Base-by-base conservation (phyloP, 2,113 vertebrate genomes). In the Chascanopsetta lugubris region DNA sequence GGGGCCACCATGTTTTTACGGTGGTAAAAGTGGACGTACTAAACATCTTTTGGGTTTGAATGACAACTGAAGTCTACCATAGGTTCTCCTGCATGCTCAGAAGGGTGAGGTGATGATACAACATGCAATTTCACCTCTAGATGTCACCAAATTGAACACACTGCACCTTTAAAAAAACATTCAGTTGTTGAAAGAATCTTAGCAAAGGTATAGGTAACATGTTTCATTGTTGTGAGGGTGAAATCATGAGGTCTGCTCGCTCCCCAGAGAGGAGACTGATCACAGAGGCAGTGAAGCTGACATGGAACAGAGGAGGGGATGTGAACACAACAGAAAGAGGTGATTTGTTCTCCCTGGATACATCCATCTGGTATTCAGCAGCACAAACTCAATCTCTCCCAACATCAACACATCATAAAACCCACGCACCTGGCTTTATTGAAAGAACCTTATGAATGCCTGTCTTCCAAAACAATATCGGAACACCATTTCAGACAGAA, bases 361-460 rank as follows among this genome's bases (percentile, higher is more conserved):
- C 85, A 89, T 89, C 86, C 89, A 90, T 92, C 91, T 90, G 89
- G 85, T 88, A 89, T 92, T 91, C 91, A 90, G 88, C 74, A 77
- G 82, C 77, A 82, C 84, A 88, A 86, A 90, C 88, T 88, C 90
- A 91, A 93, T 92, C 86, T 92, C 87, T 85, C 75, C 84, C 74
- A 86, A 88, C 88, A 90, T 92, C 91, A 91, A 88, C 91, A 92
- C 90, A 90, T 92, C 86, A 91, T 90, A 90, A n/a, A 90, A 89
- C 74, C 89, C 71, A 87, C 83, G 82, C 89, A 88, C 84, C 89
- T 87, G 87, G 81, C 86, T 87, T 89, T 91, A 92, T 92, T 91
- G 89, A 89, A 90, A 82, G 77, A 88, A 87, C 82, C 87, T 89
- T 80, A 87, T 88, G 86, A 90, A 88, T 79, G 74, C 80, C 79